Evolutionary conservation across 35 echinoderm and acorn worm species (phyloP), one percentile per base, ranked within the genome.

Genomic region (Ophioderma brevispina): DNA sequence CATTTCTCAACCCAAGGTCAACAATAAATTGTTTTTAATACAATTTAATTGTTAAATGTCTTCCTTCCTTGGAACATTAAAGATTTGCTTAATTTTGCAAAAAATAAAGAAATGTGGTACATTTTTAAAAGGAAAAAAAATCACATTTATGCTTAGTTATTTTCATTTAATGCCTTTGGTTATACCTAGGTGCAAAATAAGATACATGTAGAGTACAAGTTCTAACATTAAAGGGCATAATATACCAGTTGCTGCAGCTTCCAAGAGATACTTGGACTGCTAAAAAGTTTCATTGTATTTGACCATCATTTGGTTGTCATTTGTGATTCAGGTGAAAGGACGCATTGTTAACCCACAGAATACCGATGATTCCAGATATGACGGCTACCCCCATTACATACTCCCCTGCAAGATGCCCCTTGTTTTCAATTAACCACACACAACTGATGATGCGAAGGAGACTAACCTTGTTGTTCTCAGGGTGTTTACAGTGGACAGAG

Each of bases 401-500:
- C 85, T 92, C 85, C 23, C 13, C 39, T 8, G 46, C 64, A 40
- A 80, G 90, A 25, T 88, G 80, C 32, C 94, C 90, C 0, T 75
- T n/a, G 23, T 95, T 88, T 40, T n/a, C n/a, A 40, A 41, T 13
- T 85, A 82, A 25, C 10, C 89, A 38, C 56, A 70, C 35, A 89
- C 63, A 23, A 36, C 87, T 6, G 59, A 55, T 0, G 31, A 6
- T 1, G 85, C 79, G 13, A 36, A 84, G 30, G 37, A n/a, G n/a
- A 82, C 64, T 17, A 78, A 85, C 31, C 49, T 95, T 25, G 50
- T 80, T 13, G 35, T 92, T 36, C 43, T 95, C 37, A 37, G 89
- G 30, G 80, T 95, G 13, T 95, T 84, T 80, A 95, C 94, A 0
- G 94, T 95, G 23, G 90, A 95, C 75, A 84, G 38, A 56, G 15